A percentile compares a stretch with the other conserved stretches of the same genome.
Evolutionary conservation across 1,140 invertebrate genomes (phyloP).

Genomic region (Leptonema lineaticorne): DNA sequence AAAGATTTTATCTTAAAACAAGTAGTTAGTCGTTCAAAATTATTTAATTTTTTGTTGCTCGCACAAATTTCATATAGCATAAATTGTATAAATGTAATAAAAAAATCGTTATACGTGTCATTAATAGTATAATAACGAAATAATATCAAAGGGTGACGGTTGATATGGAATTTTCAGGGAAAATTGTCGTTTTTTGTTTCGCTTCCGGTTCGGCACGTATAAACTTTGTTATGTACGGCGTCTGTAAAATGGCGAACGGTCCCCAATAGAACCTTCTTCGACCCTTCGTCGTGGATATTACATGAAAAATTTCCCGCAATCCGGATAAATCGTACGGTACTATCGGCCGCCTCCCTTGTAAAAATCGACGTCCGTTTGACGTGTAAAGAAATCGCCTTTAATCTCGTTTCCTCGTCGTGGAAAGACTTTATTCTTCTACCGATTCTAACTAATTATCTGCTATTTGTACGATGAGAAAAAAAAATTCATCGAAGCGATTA

Average conservation of each 20-base stretch:
- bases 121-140: no score
- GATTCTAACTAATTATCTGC: neutral
- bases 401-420: neutral
- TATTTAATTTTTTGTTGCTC: no score
- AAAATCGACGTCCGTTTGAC: constrained; percentile 1
- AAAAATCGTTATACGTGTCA: no score
- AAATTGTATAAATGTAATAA: no score
- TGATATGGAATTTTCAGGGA: neutral
- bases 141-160: neutral
- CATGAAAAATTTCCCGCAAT: constrained; percentile 2
- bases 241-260: neutral
- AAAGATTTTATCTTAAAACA: no score
- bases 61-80: no score
- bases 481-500: no score
- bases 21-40: no score
- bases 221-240: neutral
- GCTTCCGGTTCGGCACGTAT: neutral
- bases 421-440: neutral
- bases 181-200: constrained; percentile 13
- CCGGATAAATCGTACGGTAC: neutral
- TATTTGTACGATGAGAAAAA: no score
- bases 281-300: constrained; percentile 8
- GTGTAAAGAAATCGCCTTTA: constrained; percentile 14
- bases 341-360: neutral
- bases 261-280: neutral